Conservation (phyloP, 2,797 vertebrate species). For the Melanotaenia parkinsoni region DNA sequence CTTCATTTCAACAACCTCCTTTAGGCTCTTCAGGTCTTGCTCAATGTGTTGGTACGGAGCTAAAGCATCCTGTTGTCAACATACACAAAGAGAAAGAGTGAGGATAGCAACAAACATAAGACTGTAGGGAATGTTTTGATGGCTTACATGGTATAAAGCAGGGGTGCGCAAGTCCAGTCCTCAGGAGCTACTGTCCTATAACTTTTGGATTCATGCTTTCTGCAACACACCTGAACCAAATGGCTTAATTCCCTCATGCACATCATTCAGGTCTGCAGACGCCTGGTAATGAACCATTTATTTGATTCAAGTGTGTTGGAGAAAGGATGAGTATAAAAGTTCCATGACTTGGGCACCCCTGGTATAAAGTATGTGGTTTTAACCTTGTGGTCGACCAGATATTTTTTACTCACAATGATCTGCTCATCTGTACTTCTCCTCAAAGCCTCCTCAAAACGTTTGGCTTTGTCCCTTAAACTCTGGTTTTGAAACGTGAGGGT, state of each 20-base stretch:
- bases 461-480: conserved; percentile 91
- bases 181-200: no score
- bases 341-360: no score
- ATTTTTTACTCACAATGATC: conserved; percentile 86
- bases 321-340: no score
- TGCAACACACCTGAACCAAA: no score
- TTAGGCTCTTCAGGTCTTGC: conserved; percentile 93
- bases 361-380: background rate
- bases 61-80: conserved; percentile 84
- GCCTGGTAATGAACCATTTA: no score
- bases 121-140: background rate
- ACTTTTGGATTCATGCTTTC: no score
- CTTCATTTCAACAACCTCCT: conserved; percentile 96
- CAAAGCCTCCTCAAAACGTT: conserved; percentile 95
- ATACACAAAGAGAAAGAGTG: conserved; percentile 1
- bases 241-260: no score
- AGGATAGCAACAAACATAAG: background rate
- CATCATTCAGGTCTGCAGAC: no score
- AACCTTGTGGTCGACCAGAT: background rate
- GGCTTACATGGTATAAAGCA: background rate
- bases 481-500: conserved; percentile 95
- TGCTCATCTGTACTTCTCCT: conserved; percentile 93
- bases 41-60: conserved; percentile 96
- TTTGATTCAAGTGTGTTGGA: no score
- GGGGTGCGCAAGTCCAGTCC: no score